Conservation (phyloP, 1,140 invertebrate species). For the Drosophila lacteicornis region DNA sequence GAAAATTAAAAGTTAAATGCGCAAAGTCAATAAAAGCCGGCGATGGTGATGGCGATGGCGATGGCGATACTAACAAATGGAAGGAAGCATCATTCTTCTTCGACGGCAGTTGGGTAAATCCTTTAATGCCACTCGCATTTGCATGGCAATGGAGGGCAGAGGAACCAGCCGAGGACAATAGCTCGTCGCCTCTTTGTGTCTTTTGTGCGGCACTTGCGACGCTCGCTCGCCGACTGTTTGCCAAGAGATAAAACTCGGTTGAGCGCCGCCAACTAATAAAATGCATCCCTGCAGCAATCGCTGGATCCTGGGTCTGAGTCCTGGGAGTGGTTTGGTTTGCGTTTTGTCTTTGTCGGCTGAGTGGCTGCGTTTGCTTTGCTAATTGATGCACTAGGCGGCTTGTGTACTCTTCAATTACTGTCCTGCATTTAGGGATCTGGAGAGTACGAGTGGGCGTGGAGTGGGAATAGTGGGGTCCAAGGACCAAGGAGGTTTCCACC, state of each 20-base stretch:
- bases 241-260: conserved; percentile 65
- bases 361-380: conserved; percentile 77
- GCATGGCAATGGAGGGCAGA: conserved; percentile 47
- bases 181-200: conserved; percentile 59
- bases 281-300: conserved; percentile 27
- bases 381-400: conserved; percentile 76
- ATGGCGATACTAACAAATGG: conserved; percentile 63
- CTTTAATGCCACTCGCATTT: conserved; percentile 70
- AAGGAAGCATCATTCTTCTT: conserved; percentile 12
- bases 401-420: conserved; percentile 71
- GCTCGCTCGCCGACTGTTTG: conserved; percentile 65
- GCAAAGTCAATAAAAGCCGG: conserved; percentile 72
- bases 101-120: conserved; percentile 59
- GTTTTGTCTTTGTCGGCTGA: conserved; percentile 70
- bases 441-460: background rate
- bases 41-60: conserved; percentile 43
- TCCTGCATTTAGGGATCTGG: conserved; percentile 10
- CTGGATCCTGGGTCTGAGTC: conserved; percentile 33
- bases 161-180: conserved; percentile 57
- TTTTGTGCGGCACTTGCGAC: conserved; percentile 64
- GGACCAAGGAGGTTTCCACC: background rate
- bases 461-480: background rate
- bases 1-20: conserved; percentile 81
- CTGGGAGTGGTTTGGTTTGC: conserved; percentile 60
- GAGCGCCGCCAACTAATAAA: conserved; percentile 55